Evolutionary conservation across 2,113 vertebrate genomes (phyloP).

Genomic region (Melanocharis versteri): DNA sequence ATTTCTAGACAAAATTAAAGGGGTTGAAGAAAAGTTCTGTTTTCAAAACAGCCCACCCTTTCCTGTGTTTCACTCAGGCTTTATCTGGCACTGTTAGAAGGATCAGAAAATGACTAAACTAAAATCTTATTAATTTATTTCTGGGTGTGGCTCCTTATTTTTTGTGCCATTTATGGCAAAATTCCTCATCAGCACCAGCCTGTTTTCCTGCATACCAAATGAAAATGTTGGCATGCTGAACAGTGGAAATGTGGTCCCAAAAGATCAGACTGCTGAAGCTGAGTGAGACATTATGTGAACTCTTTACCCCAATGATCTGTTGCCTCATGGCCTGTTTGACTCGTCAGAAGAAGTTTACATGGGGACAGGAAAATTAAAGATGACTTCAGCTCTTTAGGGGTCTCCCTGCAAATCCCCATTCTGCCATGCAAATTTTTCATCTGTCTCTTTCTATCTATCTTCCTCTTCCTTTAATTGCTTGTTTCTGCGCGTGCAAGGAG

Average conservation of each 20-base stretch:
- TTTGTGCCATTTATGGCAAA: not conserved
- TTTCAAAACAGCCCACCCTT: not conserved
- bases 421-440: not conserved
- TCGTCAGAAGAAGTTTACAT: not conserved
- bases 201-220: not conserved
- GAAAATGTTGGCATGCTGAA: not conserved
- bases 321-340: not conserved
- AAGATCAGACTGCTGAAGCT: not conserved
- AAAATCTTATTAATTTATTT: not conserved
- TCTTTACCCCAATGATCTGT: not conserved
- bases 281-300: not conserved
- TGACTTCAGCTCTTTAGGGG: not conserved
- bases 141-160: not conserved
- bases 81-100: not conserved
- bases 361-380: conserved; percentile 10
- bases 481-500: not conserved
- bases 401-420: not conserved
- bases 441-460: not conserved
- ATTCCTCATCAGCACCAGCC: not conserved
- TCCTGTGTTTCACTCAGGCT: not conserved
- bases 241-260: not conserved
- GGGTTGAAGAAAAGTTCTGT: not conserved
- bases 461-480: not conserved
- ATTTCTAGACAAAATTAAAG: not conserved
- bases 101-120: not conserved